Evolutionary conservation across 2,888 invertebrate species (phyloP), one percentile per base, ranked within the genome.

Genomic region (Lacanobia oleracea): DNA sequence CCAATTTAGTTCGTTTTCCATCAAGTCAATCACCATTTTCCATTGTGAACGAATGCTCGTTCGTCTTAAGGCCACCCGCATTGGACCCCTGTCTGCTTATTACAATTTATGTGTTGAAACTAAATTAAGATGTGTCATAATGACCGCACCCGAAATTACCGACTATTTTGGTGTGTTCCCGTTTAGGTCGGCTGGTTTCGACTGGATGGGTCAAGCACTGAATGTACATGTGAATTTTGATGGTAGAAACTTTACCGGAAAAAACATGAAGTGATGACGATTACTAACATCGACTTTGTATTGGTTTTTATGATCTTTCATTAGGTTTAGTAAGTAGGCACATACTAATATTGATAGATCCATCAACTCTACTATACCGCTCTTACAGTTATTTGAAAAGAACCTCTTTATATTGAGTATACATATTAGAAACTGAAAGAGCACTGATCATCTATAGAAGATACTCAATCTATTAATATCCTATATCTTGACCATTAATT

Each of bases 51-150:
- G 72, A 75, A 85, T 76, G 81, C 66, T 18, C 33, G 71, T 68
- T 63, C 68, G 67, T 68, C 79, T 81, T 77, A 59, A 76, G 93
- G 88, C 95, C 95, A 95, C 95, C 94, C 95, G 94, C 94, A 92
- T 92, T 86, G 86, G 70, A 75, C 72, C 86, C 78, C 67, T 67
- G 81, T 81, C 91, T 91, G 83, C 90, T 93, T 93, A 93, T 93
- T 94, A 94, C 93, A 88, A 92, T 92, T 93, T 93, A 93, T 92
- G 94, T 91, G 92, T 93, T 91, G 91, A 92, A 92, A 91, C 93
- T 88, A 92, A 95, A 95, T 95, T 94, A 95, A 95, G 95, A 95
- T 91, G 95, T 95, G 95, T 94, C 90, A 95, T 95, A 95, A 95
- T 94, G 92, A 93, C 92, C 89, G 90, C 91, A 88, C 89, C 92